A percentile compares a stretch with the other conserved stretches of the same genome.
Evolutionary conservation across 2,113 vertebrate species (phyloP).

Genomic region (Mastomys natalensis): DNA sequence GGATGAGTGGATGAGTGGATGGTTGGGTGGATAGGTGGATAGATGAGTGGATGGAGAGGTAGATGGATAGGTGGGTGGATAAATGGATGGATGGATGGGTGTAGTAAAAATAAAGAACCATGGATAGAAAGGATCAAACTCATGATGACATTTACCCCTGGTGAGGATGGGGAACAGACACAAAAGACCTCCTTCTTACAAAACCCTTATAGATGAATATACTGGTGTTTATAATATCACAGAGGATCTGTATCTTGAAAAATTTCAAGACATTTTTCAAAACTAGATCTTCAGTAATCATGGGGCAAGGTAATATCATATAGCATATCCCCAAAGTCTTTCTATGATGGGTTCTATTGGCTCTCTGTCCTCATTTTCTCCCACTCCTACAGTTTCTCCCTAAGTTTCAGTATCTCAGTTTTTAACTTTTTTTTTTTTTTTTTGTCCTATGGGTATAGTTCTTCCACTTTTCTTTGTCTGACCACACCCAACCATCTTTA

Average conservation of each 20-base stretch:
- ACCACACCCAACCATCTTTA: not conserved
- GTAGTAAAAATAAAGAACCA: not conserved
- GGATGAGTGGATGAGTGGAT: too few relatives aligned
- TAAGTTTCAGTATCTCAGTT: not conserved
- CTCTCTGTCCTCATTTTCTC: not conserved
- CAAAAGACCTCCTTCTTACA: not conserved
- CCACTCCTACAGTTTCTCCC: not conserved
- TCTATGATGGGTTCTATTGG: not conserved
- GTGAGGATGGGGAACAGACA: not conserved
- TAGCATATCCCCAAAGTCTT: not conserved
- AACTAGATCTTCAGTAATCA: not conserved
- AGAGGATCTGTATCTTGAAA: constrained; percentile 1
- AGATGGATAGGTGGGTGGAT: too few relatives aligned
- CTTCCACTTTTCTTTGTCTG: not conserved
- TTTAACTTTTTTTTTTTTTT: not conserved
- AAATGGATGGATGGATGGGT: not conserved
- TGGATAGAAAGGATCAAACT: not conserved
- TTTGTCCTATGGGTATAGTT: not conserved
- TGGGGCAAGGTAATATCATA: not conserved
- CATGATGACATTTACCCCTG: not conserved
- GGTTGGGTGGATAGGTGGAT: too few relatives aligned
- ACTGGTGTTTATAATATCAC: not conserved
- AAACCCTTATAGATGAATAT: not conserved
- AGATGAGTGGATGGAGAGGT: too few relatives aligned
- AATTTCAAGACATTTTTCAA: not conserved